Base-by-base conservation (phyloP, 1,140 invertebrate species). In the Apis florea region DNA sequence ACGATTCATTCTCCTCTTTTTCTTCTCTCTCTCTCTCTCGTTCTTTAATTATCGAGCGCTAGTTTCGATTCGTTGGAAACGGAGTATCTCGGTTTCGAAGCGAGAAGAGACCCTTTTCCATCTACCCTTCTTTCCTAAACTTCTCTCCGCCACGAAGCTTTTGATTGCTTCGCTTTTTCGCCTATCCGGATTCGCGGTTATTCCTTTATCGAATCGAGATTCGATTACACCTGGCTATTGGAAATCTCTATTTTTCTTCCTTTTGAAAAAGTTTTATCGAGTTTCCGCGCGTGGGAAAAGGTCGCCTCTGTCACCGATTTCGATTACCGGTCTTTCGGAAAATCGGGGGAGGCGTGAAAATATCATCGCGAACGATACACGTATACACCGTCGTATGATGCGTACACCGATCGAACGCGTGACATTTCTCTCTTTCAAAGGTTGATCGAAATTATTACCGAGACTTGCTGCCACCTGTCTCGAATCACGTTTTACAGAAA, bases 191-290 rank as follows among this genome's bases (percentile, higher is more conserved):
- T 6, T 11, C 24, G 13, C 12, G 73, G 40, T 61, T 63, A 63
- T 58, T 12, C 4, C n/a, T 26, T 21, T 10, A 13, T n/a, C 12
- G 58, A n/a, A n/a, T 51, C 17, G 24, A 31, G 47, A 31, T 51
- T 63, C 47, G 72, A 75, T 63, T 51, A 49, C 47, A 11, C 47
- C 24, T 21, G 24, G 8, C 24, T 10, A 49, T 21, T 61, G 13
- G 17, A 21, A 24, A 9, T 12, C 21, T 31, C 53, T 24, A 54
- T 51, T 69, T 51, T 49, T 67, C 31, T 24, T 51, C 4, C 2
- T 26, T 26, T 10, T 51, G 8, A 26, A 19, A 63, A 63, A 63
- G 72, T 74, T 63, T 74, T 31, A 74, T 74, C 47, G 72, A 49
- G 47, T 75, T 64, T 26, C 10, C 6, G 21, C 0, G 26, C 17